These are phyloP conservation scores for Nomada lathburiana DNA, from an alignment of 2,888 invertebrate genomes.

Conservation along the genomic window DNA sequence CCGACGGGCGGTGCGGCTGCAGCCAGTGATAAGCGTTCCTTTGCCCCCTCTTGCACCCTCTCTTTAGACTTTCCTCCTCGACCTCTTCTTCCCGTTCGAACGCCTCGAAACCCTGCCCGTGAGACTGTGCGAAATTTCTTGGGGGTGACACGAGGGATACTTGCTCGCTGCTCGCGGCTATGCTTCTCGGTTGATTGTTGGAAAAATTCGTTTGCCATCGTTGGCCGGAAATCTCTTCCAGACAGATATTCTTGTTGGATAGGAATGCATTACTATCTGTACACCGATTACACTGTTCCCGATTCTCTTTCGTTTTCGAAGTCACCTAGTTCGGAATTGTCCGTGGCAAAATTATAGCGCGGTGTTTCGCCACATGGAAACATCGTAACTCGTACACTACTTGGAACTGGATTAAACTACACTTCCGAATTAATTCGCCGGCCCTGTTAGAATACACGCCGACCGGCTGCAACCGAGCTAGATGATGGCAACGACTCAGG, in stretches of 20 bases:
- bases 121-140: slow-evolving; percentile 35
- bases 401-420: slow-evolving; percentile 61
- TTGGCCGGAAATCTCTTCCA: too few relatives aligned
- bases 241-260: background rate
- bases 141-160: background rate
- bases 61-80: slow-evolving; percentile 68
- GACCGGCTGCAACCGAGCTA: slow-evolving; percentile 15
- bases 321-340: background rate
- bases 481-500: slow-evolving; percentile 36
- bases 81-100: slow-evolving; percentile 60
- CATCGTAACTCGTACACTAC: slow-evolving; percentile 29
- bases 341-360: slow-evolving; percentile 12
- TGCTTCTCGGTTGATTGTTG: background rate
- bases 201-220: background rate
- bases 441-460: slow-evolving; percentile 43
- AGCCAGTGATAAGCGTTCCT: slow-evolving; percentile 82
- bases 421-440: slow-evolving; percentile 58
- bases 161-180: background rate
- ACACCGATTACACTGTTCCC: background rate
- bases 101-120: slow-evolving; percentile 32
- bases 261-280: background rate
- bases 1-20: slow-evolving; percentile 82
- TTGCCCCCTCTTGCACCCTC: slow-evolving; percentile 61
- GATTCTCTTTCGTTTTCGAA: background rate
- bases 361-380: background rate